Evolutionary conservation across 2,888 invertebrate species (phyloP), one percentile per base, ranked within the genome.

Genomic region (Oscheius sp.): DNA sequence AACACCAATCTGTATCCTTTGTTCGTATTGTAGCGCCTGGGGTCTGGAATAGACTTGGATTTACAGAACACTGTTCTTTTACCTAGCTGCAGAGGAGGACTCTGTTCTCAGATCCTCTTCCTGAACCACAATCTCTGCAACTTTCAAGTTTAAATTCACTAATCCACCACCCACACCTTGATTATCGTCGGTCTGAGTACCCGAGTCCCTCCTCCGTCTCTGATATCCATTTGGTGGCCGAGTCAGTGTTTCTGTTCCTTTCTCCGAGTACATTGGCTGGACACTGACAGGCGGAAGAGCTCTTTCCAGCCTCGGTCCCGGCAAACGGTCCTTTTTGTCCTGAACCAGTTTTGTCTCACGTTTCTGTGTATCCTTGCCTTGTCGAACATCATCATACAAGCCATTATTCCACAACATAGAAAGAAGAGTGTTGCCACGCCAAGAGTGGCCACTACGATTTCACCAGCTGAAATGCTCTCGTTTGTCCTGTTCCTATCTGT

Each of bases 81-180:
- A 63, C 63, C 63, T 63, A 11, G 21, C 60, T 60, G 63, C n/a
- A 47, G 55, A 37, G 1, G 68, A 55, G 2, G 68, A 68, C 13
- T 68, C 68, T 10, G 68, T 55, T 9, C 68, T 13, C 33, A 68
- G 37, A 53, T 68, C 68, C 37, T 68, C 68, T 55, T 68, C 68
- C 10, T 55, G 55, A 1, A 68, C 68, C 5, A 63, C 32, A 50
- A 63, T 63, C 48, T 50, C 63, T 63, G 29, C 47, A 63, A 5
- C 1, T 48, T 29, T 63, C 63, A 10, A 29, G 32, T 29, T 37
- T 5, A 13, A 10, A 4, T 66, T 33, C 11, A 10, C 53, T 63
- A 63, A 48, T 11, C 51, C 11, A 2, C 32, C n/a, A 32, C 9
- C n/a, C 53, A 48, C 11, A 53, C 66, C 66, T 21, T 66, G 33